Base-by-base conservation (phyloP, 1,140 invertebrate species). In the Anoplolepis gracilipes region DNA sequence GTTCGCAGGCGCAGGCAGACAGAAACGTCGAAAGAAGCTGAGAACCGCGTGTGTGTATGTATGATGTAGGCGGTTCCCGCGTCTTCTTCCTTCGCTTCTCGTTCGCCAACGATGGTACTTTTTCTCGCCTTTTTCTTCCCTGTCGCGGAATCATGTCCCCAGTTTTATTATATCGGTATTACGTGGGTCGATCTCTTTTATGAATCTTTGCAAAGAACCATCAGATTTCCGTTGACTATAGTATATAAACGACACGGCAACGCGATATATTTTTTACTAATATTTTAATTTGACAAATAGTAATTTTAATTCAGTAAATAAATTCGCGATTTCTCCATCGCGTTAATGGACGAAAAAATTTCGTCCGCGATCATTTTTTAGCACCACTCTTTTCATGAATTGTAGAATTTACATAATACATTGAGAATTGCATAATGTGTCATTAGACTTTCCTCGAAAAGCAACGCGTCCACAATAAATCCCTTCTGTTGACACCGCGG, bases 381-480 rank as follows among this genome's bases (percentile, higher is more conserved):
- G 25, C 65, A 16, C 33, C 28, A 42, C 0, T 1, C 30, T 16
- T 57, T 57, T 13, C 19, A 69, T 36, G 30, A 53, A 67, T 25
- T 25, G 49, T 8, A 59, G 19, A 25, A 55, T 33, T 33, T 39
- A 22, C 36, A n/a, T n/a, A n/a, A n/a, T n/a, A n/a, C n/a, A 39
- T 84, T 19, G 13, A 25, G 10, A 61, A 69, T 88, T 88, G 82
- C 87, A 79, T 88, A 88, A 88, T 70, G 82, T 88, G 87, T 88
- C 87, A 79, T 53, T 79, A 85, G 87, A 88, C 84, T 89, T 89
- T 89, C 87, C 75, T 64, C 87, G 87, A 89, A 85, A 75, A 81
- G 87, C 87, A 85, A 57, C 81, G 79, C 49, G 87, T 69, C 46
- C 75, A 85, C 85, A 88, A 88, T 88, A 89, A 88, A 88, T 89